phyloP scores from a whole-genome alignment of 1,140 invertebrate species.

The Hyles vespertilio region DNA sequence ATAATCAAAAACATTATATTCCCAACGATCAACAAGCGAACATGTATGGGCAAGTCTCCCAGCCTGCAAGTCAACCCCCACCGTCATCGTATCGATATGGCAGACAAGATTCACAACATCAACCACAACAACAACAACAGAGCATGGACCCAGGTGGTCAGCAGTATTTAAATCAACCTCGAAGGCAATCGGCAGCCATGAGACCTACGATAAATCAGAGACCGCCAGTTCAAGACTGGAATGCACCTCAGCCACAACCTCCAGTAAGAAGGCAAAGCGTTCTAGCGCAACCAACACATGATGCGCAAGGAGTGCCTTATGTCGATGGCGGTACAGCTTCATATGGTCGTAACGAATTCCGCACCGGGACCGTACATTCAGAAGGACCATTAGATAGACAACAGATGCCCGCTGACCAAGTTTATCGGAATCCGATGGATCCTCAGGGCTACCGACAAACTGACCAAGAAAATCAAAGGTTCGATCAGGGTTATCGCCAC shows the following conservation, averaged over 20 bases:
- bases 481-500: constrained; percentile 33
- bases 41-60: constrained; percentile 33
- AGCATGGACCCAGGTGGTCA: constrained; percentile 52
- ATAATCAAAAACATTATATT: constrained; percentile 47
- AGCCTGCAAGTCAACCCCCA: constrained; percentile 28
- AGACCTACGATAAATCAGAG: constrained; percentile 46
- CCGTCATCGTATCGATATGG: constrained; percentile 31
- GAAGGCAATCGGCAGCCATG: constrained; percentile 43
- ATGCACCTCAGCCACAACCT: constrained; percentile 35
- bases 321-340: constrained; percentile 38
- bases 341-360: constrained; percentile 51
- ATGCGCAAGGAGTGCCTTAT: constrained; percentile 40
- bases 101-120: constrained; percentile 43
- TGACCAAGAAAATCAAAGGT: constrained; percentile 33
- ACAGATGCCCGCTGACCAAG: constrained; percentile 31
- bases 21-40: constrained; percentile 38
- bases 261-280: constrained; percentile 48
- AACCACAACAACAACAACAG: constrained; percentile 36
- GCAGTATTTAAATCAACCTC: constrained; percentile 51
- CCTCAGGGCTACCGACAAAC: constrained; percentile 30
- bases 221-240: constrained; percentile 52
- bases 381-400: constrained; percentile 41
- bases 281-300: constrained; percentile 51
- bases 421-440: constrained; percentile 40
- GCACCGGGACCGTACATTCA: constrained; percentile 54